These are phyloP conservation scores for Mythimna ferrago DNA, from an alignment of 2,888 invertebrate genomes.

Conservation along the genomic window DNA sequence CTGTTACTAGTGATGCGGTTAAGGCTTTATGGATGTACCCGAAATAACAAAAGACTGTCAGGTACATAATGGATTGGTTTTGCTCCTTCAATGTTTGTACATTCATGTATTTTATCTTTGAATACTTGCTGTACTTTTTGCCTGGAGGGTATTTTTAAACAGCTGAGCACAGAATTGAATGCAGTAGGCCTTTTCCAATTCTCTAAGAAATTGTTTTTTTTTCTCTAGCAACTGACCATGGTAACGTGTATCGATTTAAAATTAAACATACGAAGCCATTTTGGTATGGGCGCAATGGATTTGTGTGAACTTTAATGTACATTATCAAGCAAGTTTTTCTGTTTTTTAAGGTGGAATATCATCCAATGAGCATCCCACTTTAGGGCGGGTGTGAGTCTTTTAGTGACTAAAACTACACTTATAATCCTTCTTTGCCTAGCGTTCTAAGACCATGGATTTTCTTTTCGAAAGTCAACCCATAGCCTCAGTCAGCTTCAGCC, in stretches of 20 bases:
- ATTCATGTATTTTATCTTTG: background rate
- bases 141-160: background rate
- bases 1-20: constrained; percentile 16
- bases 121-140: no score
- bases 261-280: background rate
- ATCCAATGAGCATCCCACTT: no score
- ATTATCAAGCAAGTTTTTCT: no score
- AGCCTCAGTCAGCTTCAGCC: no score
- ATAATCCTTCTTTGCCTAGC: no score
- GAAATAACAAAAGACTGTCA: constrained; percentile 41
- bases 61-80: constrained; percentile 9
- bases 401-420: no score
- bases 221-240: background rate
- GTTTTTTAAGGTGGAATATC: no score
- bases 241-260: no score
- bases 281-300: background rate
- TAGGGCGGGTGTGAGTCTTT: no score
- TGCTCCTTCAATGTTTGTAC: background rate
- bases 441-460: no score
- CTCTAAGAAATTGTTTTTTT: background rate
- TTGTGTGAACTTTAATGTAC: no score
- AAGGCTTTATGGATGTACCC: constrained; percentile 13
- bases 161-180: background rate
- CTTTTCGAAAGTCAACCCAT: no score
- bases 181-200: background rate